Conservation (phyloP, 2,888 invertebrate genomes). For the Tiphia femorata region DNA sequence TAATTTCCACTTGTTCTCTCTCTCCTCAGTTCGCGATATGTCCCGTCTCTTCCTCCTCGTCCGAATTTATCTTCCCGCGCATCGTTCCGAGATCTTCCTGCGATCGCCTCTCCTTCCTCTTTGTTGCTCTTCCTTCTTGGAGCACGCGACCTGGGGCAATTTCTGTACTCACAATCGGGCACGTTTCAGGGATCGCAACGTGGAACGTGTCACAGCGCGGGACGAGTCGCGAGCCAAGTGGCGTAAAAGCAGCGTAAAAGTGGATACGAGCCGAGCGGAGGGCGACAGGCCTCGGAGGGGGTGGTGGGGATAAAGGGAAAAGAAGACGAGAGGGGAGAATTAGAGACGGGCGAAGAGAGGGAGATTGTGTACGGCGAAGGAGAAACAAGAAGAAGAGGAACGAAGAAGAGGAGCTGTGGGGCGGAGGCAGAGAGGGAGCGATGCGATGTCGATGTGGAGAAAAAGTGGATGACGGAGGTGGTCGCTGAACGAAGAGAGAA, state of each 20-base stretch:
- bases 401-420: background rate
- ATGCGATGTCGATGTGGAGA: conserved; percentile 7
- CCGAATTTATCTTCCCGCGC: conserved; percentile 12
- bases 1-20: too few species aligned
- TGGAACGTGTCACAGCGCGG: conserved; percentile 10
- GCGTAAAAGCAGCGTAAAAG: conserved; percentile 48
- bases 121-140: conserved; percentile 17
- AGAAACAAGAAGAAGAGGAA: background rate
- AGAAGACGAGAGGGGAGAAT: conserved; percentile 3
- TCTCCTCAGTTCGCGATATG: conserved; percentile 3
- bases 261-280: conserved; percentile 29
- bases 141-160: too few species aligned
- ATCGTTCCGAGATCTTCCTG: conserved; percentile 15
- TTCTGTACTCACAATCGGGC: too few species aligned
- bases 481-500: background rate
- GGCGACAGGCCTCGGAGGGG: background rate
- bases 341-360: conserved; percentile 8
- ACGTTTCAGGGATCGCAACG: too few species aligned
- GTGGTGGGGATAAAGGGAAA: background rate
- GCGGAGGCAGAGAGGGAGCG: background rate
- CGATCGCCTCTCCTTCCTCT: background rate
- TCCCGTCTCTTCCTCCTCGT: conserved; percentile 14
- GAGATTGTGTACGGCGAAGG: background rate
- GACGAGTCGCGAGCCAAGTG: conserved; percentile 46
- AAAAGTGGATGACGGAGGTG: conserved; percentile 8